These are phyloP conservation scores for Apamea crenata DNA, from an alignment of 2,888 invertebrate genomes.

Conservation along the genomic window DNA sequence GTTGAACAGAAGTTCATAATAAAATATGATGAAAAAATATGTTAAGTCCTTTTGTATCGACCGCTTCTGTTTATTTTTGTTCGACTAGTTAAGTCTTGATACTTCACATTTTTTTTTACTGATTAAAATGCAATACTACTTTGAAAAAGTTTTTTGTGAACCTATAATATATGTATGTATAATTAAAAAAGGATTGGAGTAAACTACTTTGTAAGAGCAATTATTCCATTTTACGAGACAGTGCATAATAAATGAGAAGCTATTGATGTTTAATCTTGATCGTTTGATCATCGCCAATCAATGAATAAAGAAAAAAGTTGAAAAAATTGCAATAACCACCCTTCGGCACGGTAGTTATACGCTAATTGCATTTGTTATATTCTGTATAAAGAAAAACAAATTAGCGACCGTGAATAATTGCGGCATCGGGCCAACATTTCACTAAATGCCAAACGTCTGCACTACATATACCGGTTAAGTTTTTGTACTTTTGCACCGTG, in stretches of 20 bases:
- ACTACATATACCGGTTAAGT: slow-evolving; percentile 54
- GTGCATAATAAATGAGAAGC: slow-evolving; percentile 61
- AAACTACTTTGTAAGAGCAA: slow-evolving; percentile 37
- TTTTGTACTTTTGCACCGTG: slow-evolving; percentile 16
- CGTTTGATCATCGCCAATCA: slow-evolving; percentile 78
- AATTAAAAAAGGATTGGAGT: slow-evolving; percentile 24
- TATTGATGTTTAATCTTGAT: slow-evolving; percentile 75
- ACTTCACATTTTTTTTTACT: slow-evolving; percentile 68
- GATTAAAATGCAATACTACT: slow-evolving; percentile 27
- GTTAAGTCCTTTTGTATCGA: slow-evolving; percentile 90
- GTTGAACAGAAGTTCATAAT: slow-evolving; percentile 90
- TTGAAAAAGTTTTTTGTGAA: slow-evolving; percentile 25
- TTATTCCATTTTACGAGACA: slow-evolving; percentile 37
- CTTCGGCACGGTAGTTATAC: slow-evolving; percentile 70
- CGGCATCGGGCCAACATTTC: slow-evolving; percentile 64
- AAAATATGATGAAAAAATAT: slow-evolving; percentile 90
- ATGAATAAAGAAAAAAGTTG: slow-evolving; percentile 71
- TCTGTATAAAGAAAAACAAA: slow-evolving; percentile 70
- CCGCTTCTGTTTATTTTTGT: slow-evolving; percentile 82
- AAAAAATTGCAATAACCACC: slow-evolving; percentile 67
- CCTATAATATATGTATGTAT: background rate
- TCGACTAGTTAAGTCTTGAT: slow-evolving; percentile 78
- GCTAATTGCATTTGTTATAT: slow-evolving; percentile 80
- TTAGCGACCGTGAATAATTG: slow-evolving; percentile 69
- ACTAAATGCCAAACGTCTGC: slow-evolving; percentile 75